Conservation (phyloP, 2,113 vertebrate species). For the Salvator merianae region DNA sequence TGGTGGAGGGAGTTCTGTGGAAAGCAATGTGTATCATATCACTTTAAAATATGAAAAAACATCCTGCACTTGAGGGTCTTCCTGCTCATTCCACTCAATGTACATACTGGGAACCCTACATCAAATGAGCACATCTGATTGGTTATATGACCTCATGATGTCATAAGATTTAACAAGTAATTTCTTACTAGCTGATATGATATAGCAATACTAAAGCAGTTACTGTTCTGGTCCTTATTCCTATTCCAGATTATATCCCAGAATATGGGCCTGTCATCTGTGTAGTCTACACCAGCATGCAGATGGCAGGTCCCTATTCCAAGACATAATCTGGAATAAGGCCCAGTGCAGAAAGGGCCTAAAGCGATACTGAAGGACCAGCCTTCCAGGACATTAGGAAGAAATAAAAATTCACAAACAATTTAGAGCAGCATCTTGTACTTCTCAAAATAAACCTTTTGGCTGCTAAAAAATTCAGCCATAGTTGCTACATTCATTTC, state of each 20-base stretch:
- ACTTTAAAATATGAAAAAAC: not conserved
- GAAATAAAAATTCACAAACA: not conserved
- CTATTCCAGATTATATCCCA: too few species aligned
- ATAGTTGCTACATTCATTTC: slow-evolving; percentile 13
- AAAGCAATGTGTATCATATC: not conserved
- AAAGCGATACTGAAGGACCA: not conserved
- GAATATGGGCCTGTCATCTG: too few species aligned
- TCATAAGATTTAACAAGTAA: not conserved
- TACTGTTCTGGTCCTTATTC: too few species aligned
- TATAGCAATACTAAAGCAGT: too few species aligned
- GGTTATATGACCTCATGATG: not conserved
- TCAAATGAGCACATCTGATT: not conserved
- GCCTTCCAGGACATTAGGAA: not conserved
- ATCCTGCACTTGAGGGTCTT: too few species aligned
- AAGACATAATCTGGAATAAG: too few species aligned
- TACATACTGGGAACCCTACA: not conserved
- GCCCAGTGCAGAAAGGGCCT: too few species aligned
- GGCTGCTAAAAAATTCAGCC: not conserved
- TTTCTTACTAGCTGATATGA: not conserved
- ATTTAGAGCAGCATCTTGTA: not conserved
- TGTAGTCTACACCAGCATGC: too few species aligned
- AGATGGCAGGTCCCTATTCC: too few species aligned
- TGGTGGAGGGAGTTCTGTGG: not conserved
- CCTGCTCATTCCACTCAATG: not conserved
- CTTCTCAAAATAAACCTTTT: not conserved